Conservation (phyloP, 2,888 invertebrate species). For the Aspidapion aeneum region DNA sequence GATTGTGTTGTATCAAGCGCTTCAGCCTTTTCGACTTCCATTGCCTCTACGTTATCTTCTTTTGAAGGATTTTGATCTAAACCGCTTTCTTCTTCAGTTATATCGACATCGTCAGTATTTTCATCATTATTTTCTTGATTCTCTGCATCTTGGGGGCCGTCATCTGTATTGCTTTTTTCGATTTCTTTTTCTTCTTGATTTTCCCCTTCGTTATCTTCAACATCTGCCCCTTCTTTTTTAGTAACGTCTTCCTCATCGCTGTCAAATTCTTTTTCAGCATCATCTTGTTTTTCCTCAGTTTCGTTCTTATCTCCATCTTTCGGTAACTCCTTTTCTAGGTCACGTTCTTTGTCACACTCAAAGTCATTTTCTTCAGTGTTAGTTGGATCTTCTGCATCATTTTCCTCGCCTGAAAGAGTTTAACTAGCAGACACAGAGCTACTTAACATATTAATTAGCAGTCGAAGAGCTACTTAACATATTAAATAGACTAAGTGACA, state of each 20-base stretch:
- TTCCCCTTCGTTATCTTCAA: slow-evolving; percentile 40
- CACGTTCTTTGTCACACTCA: slow-evolving; percentile 79
- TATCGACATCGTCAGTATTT: slow-evolving; percentile 42
- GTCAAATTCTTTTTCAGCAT: slow-evolving; percentile 41
- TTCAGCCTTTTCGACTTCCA: slow-evolving; percentile 47
- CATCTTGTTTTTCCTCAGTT: slow-evolving; percentile 35
- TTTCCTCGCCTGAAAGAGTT: slow-evolving; percentile 44
- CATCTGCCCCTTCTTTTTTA: slow-evolving; percentile 45
- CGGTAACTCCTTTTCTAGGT: slow-evolving; percentile 37
- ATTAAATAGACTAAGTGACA: too few relatives aligned
- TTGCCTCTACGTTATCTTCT: slow-evolving; percentile 46
- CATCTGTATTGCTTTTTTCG: slow-evolving; percentile 37
- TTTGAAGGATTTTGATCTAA: slow-evolving; percentile 43
- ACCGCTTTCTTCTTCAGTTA: slow-evolving; percentile 42
- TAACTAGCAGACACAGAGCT: too few relatives aligned
- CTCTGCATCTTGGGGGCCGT: slow-evolving; percentile 25
- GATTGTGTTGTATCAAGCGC: slow-evolving; percentile 54
- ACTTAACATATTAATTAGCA: too few relatives aligned
- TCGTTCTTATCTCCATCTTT: slow-evolving; percentile 44
- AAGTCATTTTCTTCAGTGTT: slow-evolving; percentile 68
- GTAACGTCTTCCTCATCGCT: slow-evolving; percentile 42
- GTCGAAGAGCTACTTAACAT: too few relatives aligned
- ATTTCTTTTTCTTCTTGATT: slow-evolving; percentile 34
- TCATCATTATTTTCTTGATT: slow-evolving; percentile 36
- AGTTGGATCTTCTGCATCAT: slow-evolving; percentile 51